Percentiles rank a stretch among this genome's conserved stretches.
phyloP scores from a whole-genome alignment of 2,113 vertebrate species.

The Turdus rufiventris region DNA sequence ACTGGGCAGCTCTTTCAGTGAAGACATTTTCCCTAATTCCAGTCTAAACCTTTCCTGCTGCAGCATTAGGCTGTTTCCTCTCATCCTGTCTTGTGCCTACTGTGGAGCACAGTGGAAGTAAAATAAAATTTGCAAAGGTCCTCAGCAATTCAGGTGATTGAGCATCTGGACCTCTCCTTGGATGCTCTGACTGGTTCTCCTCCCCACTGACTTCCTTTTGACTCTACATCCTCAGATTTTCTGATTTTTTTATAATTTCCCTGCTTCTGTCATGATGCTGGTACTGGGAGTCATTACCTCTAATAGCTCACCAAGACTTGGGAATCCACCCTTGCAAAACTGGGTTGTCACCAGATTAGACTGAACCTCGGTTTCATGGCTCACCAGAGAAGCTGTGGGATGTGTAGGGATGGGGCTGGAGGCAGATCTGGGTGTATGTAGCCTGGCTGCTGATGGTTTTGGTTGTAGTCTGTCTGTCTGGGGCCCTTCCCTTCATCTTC shows the following conservation, averaged over 20 bases:
- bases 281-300: background rate
- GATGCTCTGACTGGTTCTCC: background rate
- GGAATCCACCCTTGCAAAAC: background rate
- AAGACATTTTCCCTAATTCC: background rate
- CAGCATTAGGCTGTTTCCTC: background rate
- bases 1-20: background rate
- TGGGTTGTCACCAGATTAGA: background rate
- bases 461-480: background rate
- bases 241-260: background rate
- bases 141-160: background rate
- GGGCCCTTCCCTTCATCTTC: background rate
- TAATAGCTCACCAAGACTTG: background rate
- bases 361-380: background rate
- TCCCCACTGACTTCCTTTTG: background rate
- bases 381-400: fast-evolving
- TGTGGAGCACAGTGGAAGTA: background rate
- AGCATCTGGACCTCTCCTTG: background rate
- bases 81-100: background rate
- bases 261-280: background rate
- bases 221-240: background rate
- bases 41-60: background rate
- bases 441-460: background rate
- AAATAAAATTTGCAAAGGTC: background rate
- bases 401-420: background rate
- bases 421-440: background rate